Percentiles rank a stretch among this genome's conserved stretches.
Evolutionary conservation across 1,140 invertebrate genomes (phyloP).

Genomic region (Teleopsis dalmanni): DNA sequence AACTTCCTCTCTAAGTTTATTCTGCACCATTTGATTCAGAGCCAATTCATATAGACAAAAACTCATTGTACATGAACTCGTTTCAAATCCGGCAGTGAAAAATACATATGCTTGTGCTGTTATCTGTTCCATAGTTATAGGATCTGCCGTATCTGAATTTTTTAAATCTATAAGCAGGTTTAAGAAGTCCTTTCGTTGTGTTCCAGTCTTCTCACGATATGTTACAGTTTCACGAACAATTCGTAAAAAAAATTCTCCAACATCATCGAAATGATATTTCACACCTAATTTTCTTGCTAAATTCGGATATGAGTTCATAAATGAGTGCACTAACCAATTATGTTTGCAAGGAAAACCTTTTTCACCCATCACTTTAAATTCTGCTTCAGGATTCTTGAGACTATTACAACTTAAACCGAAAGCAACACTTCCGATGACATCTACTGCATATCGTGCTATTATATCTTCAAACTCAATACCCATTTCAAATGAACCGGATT

Average conservation of each 20-base stretch:
- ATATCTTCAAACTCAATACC: slow-evolving; percentile 40
- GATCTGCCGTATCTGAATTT: slow-evolving; percentile 26
- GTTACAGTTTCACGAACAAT: slow-evolving; percentile 44
- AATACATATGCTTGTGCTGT: slow-evolving; percentile 54
- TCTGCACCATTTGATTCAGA: slow-evolving; percentile 44
- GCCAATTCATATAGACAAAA: slow-evolving; percentile 48
- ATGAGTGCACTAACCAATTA: slow-evolving; percentile 15
- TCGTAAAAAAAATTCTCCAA: slow-evolving; percentile 46
- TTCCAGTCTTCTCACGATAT: slow-evolving; percentile 45
- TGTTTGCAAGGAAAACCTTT: slow-evolving; percentile 26
- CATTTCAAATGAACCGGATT: background rate
- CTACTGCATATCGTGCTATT: slow-evolving; percentile 50
- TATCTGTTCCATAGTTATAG: slow-evolving; percentile 28
- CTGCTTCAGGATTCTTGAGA: slow-evolving; percentile 47
- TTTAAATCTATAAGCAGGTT: slow-evolving; percentile 11
- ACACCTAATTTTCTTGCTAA: slow-evolving; percentile 19
- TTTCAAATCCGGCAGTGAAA: slow-evolving; percentile 56
- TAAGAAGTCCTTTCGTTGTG: slow-evolving; percentile 29
- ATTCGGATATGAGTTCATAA: slow-evolving; percentile 21
- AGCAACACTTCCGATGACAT: slow-evolving; percentile 52
- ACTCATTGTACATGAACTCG: slow-evolving; percentile 44
- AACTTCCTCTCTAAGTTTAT: slow-evolving; percentile 47
- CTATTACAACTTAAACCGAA: slow-evolving; percentile 54
- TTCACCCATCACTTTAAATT: slow-evolving; percentile 44
- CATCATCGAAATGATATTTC: slow-evolving; percentile 39